These are phyloP conservation scores for Darevskia mixta DNA, from an alignment of 2,797 vertebrate genomes.

Conservation along the genomic window DNA sequence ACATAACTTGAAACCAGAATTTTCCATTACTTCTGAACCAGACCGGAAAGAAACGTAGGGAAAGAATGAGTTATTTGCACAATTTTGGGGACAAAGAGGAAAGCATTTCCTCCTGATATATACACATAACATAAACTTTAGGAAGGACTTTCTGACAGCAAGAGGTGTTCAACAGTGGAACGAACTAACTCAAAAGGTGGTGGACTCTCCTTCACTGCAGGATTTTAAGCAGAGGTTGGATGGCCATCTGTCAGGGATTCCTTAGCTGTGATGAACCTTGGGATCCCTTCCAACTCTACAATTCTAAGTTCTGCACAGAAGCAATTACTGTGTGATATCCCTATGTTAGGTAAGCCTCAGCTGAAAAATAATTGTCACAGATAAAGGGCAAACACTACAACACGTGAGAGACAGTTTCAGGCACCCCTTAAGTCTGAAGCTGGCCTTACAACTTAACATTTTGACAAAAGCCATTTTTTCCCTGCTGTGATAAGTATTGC, in stretches of 20 bases:
- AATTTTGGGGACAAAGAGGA: background rate
- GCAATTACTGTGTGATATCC: background rate
- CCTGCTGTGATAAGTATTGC: constrained; percentile 13
- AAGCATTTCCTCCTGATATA: background rate
- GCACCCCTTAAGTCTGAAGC: background rate
- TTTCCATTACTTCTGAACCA: background rate
- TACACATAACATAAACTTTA: background rate
- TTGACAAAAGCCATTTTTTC: constrained; percentile 27
- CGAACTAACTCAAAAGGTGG: too few species aligned
- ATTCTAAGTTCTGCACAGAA: background rate
- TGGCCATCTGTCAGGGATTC: too few species aligned
- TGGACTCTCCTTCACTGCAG: too few species aligned
- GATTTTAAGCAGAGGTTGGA: too few species aligned
- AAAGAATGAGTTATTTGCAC: background rate
- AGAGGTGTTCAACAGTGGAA: too few species aligned
- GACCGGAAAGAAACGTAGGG: background rate
- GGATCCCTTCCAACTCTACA: too few species aligned
- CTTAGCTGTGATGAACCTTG: too few species aligned
- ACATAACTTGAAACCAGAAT: background rate
- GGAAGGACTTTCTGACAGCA: too few species aligned
- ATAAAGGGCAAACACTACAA: background rate
- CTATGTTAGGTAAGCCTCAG: background rate
- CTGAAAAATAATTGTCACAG: background rate
- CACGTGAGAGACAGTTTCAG: constrained; percentile 1
- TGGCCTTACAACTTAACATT: constrained; percentile 2